phyloP scores from a whole-genome alignment of 2,113 vertebrate species.

The Amazona vittata region DNA sequence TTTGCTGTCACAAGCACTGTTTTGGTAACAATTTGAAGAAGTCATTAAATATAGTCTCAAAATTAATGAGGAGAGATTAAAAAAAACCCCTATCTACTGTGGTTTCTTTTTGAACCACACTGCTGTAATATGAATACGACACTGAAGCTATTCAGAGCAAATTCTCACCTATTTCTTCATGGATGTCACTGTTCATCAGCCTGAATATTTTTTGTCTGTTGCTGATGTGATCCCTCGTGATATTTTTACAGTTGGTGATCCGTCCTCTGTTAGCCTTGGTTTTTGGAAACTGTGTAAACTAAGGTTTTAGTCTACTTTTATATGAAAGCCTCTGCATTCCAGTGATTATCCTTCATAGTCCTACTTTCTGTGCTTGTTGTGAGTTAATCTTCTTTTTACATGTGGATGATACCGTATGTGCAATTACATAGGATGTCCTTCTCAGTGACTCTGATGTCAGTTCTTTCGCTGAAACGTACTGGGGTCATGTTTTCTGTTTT shows the following conservation, averaged over 20 bases:
- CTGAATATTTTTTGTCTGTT: not conserved
- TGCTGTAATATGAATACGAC: not conserved
- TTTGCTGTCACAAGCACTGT: not conserved
- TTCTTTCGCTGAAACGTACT: not conserved
- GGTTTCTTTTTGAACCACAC: not conserved
- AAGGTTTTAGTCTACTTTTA: constrained; percentile 36
- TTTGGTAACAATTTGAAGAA: not conserved
- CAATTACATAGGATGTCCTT: not conserved
- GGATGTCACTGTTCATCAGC: not conserved
- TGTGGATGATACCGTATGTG: constrained; percentile 4
- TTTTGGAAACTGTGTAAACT: constrained; percentile 16
- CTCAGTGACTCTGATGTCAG: not conserved
- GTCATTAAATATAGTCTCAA: not conserved
- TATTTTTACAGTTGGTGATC: not conserved
- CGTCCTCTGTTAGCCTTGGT: not conserved
- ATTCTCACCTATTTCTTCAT: not conserved
- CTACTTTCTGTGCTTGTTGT: constrained; percentile 44
- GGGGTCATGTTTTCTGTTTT: not conserved
- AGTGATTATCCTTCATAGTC: constrained; percentile 56
- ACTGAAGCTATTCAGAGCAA: not conserved
- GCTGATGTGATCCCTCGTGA: not conserved
- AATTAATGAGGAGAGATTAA: not conserved
- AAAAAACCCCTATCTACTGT: too few relatives aligned
- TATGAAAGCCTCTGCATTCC: constrained; percentile 18
- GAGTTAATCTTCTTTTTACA: constrained; percentile 54